Evolutionary conservation across 2,797 vertebrate species (phyloP), one percentile per base, ranked within the genome.

Genomic region (Rhynchotus rufescens): DNA sequence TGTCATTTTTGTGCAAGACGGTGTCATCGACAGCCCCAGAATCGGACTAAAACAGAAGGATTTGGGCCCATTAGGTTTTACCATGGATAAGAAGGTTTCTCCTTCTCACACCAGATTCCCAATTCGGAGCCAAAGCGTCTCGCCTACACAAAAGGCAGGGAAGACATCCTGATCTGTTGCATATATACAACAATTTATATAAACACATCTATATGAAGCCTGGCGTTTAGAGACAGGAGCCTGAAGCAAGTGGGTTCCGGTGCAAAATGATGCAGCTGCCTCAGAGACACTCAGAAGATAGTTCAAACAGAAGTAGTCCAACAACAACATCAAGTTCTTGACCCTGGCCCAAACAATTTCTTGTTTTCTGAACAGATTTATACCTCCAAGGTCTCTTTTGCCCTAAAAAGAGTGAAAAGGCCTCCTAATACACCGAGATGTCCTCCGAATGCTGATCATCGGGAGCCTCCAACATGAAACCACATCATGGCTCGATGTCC

Each of bases 21-120:
- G 14, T 1, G 26, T 13, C 47, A 56, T n/a, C 14, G 0, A 0
- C 7, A n/a, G 34, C 25, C 25, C 3, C 19, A 57, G n/a, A 16
- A 51, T 26, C 22, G 3, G 12, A 20, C 16, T 42, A 57, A 59
- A 15, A 51, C 42, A 32, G 11, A 36, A 4, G 1, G n/a, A 56
- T 8, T 66, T 0, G 15, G 14, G 10, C 54, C 10, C 28, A 68
- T 44, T 64, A 65, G 49, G 7, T 75, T 84, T 75, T 60, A 44
- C 62, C 47, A 40, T 59, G 32, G 19, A 44, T 30, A 62, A n/a
- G 9, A 6, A 30, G 4, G 8, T 54, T 72, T 25, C 28, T 26
- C 28, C 34, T 22, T 59, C 23, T 62, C 9, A 10, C 22, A 40
- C 8, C 26, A 44, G 10, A 54, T 57, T 26, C 64, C 28, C 3